Conservation (phyloP, 2,888 invertebrate species). For the Chalcosyrphus nemorum region DNA sequence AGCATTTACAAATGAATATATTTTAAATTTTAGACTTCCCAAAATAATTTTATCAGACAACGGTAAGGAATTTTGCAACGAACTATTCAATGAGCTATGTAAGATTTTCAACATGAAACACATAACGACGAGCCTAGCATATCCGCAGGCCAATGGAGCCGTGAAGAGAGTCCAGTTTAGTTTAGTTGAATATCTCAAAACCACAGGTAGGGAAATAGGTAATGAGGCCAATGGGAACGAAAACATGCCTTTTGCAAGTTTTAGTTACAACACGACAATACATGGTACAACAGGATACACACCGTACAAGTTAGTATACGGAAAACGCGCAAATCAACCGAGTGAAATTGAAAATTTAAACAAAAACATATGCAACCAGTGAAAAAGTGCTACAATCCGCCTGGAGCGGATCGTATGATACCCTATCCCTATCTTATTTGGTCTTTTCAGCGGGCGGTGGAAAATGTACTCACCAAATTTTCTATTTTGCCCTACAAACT, state of each 20-base stretch:
- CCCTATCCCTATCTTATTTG: too few species aligned
- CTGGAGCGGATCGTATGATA: too few species aligned
- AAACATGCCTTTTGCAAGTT: conserved; percentile 8
- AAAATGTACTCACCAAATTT: too few species aligned
- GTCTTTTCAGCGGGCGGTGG: too few species aligned
- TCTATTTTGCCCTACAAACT: too few species aligned
- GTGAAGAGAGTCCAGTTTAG: conserved; percentile 3
- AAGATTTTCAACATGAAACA: background rate
- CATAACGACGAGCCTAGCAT: conserved; percentile 6
- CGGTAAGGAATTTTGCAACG: conserved; percentile 14
- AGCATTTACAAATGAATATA: too few species aligned
- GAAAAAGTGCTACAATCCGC: too few species aligned
- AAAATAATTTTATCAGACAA: background rate
- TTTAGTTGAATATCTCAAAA: conserved; percentile 14
- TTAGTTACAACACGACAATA: conserved; percentile 13
- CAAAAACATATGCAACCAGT: too few species aligned
- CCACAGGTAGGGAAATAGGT: conserved; percentile 8
- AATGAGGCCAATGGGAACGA: background rate
- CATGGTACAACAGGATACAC: conserved; percentile 14
- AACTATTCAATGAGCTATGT: conserved; percentile 10
- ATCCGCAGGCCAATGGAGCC: background rate
- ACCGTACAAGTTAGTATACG: conserved; percentile 16
- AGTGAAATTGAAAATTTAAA: conserved; percentile 10
- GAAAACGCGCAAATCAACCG: conserved; percentile 7
- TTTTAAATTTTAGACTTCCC: background rate